phyloP scores from a whole-genome alignment of 2,888 invertebrate species.

The Sphaerophoria rueppellii region DNA sequence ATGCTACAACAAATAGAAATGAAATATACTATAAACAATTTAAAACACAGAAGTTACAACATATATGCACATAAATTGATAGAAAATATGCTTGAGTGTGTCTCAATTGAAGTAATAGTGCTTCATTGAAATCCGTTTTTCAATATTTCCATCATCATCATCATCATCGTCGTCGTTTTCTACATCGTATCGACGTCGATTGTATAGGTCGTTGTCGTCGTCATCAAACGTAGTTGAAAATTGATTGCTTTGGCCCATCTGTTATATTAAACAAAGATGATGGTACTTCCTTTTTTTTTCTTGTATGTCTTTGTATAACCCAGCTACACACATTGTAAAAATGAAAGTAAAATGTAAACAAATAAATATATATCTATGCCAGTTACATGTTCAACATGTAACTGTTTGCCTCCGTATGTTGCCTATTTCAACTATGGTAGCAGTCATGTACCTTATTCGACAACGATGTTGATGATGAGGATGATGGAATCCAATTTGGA shows the following conservation, averaged over 20 bases:
- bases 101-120: conserved; percentile 51
- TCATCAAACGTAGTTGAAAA: conserved; percentile 55
- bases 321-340: conserved; percentile 28
- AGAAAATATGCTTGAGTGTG: conserved; percentile 34
- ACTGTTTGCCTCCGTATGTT: conserved; percentile 10
- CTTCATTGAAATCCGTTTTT: conserved; percentile 49
- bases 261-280: conserved; percentile 65
- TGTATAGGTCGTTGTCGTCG: conserved; percentile 20
- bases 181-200: conserved; percentile 8
- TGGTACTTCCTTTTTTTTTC: conserved; percentile 49
- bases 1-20: conserved; percentile 50
- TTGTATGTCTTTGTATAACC: conserved; percentile 5
- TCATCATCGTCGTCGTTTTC: conserved; percentile 16
- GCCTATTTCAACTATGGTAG: conserved; percentile 27
- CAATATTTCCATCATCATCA: conserved; percentile 42
- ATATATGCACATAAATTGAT: not conserved
- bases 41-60: conserved; percentile 1
- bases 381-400: conserved; percentile 36
- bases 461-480: conserved; percentile 58
- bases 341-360: conserved; percentile 32
- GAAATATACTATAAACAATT: not conserved
- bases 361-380: conserved; percentile 36
- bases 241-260: conserved; percentile 70
- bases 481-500: conserved; percentile 71
- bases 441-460: conserved; percentile 28